Evolutionary conservation across 2,888 invertebrate genomes (phyloP), one percentile per base, ranked within the genome.

Genomic region (Psococerastis gibbosa): DNA sequence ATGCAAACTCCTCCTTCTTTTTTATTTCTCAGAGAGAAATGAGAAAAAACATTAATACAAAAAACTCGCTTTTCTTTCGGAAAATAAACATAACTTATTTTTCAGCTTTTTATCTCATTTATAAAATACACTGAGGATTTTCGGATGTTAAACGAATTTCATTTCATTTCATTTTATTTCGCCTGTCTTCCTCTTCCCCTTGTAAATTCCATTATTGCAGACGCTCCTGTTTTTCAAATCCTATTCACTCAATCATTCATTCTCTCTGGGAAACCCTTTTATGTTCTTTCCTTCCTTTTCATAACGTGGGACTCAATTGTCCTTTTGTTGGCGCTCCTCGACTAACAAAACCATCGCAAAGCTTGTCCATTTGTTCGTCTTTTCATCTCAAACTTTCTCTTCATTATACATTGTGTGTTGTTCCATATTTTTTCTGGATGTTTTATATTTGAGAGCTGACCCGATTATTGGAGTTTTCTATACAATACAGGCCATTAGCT

Each of bases 101-200:
- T 27, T 27, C 27, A 27, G 27, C 27, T 38, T 38, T 38, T 38
- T 38, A 38, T 38, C 38, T 38, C 38, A 38, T 38, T 38, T 27
- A 27, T 27, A 38, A 38, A 38, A 38, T 20, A 38, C 22, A 20
- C 16, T 13, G 38, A 38, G 38, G 38, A 38, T 38, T 38, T n/a
- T 38, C 38, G 20, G 18, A 38, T 38, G 38, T 38, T 38, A 38
- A 38, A 20, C 38, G 20, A 38, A 38, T 38, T 38, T 18, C 22
- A 17, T 17, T 38, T 38, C 11, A 13, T 22, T 38, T 38, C 22
- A 20, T 18, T 5, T 38, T 20, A 17, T 17, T 38, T 17, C 38
- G 17, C 20, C 22, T 9, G 15, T 9, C 9, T 33, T 33, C 3
- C 9, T n/a, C 20, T 38, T 17, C 20, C 20, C 22, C 20, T 38